phyloP scores from a whole-genome alignment of 2,888 invertebrate species.

The Dichetophora obliterata region DNA sequence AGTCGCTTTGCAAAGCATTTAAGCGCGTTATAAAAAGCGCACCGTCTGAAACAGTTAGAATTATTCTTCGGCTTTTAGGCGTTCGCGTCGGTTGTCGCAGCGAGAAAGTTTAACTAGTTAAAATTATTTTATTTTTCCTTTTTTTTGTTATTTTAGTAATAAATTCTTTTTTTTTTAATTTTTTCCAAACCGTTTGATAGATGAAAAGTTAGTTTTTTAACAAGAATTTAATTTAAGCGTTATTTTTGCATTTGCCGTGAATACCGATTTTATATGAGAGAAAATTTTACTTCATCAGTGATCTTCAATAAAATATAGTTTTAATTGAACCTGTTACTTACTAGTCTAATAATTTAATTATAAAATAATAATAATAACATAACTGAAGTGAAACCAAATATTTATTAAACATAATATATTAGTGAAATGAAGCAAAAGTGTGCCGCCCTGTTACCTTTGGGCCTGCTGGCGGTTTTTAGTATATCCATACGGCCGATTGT shows the following conservation, averaged over 20 bases:
- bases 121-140: neutral
- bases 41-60: slow-evolving; percentile 52
- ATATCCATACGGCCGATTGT: slow-evolving; percentile 43
- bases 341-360: neutral
- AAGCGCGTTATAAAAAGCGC: slow-evolving; percentile 40
- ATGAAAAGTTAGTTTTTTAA: no score
- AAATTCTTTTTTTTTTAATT: neutral
- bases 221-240: neutral
- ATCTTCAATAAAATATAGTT: neutral
- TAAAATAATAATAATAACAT: neutral
- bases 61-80: slow-evolving; percentile 59
- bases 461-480: slow-evolving; percentile 44
- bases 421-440: neutral
- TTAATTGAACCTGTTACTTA: neutral
- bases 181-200: neutral
- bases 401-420: neutral
- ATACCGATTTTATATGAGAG: no score
- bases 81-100: slow-evolving; percentile 39
- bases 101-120: slow-evolving; percentile 15
- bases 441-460: slow-evolving; percentile 37
- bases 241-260: neutral
- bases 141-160: neutral
- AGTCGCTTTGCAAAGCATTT: slow-evolving; percentile 15
- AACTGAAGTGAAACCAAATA: neutral
- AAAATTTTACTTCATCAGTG: no score